A percentile compares a stretch with the other conserved stretches of the same genome.
Conservation (phyloP, 2,888 invertebrate species). For the Pollenia amentaria region DNA sequence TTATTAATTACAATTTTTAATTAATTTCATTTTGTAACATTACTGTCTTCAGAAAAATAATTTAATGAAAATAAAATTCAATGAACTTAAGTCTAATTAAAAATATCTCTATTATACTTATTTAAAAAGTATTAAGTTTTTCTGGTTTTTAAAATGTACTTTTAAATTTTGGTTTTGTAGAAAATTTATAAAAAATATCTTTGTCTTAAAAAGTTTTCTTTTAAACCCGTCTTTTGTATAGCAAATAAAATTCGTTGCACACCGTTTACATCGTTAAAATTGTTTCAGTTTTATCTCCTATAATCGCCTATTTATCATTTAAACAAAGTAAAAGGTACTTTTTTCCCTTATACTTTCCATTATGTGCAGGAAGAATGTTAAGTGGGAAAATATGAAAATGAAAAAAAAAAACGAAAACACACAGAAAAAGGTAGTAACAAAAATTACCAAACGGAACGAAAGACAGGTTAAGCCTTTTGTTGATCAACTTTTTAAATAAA, state of each 20-base stretch:
- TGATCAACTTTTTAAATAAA: constrained; percentile 6
- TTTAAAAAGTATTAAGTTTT: neutral
- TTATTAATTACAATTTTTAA: too few species aligned
- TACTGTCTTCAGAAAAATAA: too few species aligned
- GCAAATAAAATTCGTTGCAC: neutral
- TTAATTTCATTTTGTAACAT: too few species aligned
- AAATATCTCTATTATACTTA: too few species aligned
- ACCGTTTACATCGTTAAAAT: neutral
- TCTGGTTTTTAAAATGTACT: neutral
- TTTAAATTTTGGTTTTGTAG: too few species aligned
- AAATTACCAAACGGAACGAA: neutral
- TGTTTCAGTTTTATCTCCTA: neutral
- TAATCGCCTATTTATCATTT: constrained; percentile 43
- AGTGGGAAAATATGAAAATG: neutral
- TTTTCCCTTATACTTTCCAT: neutral
- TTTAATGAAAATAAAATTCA: too few species aligned
- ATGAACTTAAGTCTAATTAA: too few species aligned
- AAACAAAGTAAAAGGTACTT: constrained; percentile 11
- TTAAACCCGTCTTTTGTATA: too few species aligned
- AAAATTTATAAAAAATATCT: too few species aligned
- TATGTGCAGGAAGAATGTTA: neutral
- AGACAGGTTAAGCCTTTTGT: constrained; percentile 22
- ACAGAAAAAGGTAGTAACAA: neutral
- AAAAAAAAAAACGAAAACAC: neutral
- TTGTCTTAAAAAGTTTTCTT: too few species aligned